Evolutionary conservation across 1,140 invertebrate genomes (phyloP).

Genomic region (Dendroctonus ponderosae): DNA sequence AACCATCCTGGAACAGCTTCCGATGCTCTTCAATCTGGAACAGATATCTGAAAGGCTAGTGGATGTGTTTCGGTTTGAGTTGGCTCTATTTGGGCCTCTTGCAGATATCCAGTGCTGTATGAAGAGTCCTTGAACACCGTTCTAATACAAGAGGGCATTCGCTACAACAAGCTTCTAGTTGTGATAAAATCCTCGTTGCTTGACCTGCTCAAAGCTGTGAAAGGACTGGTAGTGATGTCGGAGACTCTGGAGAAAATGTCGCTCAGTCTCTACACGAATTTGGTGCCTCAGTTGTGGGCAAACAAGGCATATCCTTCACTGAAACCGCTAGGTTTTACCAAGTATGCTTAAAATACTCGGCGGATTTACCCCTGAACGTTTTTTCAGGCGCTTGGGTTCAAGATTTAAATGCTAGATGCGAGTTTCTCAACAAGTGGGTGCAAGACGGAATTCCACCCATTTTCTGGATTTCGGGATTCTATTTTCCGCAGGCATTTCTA

Average conservation of each 20-base stretch:
- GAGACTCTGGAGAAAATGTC: constrained; percentile 69
- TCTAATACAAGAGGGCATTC: constrained; percentile 73
- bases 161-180: constrained; percentile 69
- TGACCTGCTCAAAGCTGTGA: constrained; percentile 72
- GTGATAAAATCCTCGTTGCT: constrained; percentile 62
- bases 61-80: too few species aligned
- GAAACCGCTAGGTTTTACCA: constrained; percentile 69
- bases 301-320: constrained; percentile 74
- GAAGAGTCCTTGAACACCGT: constrained; percentile 83
- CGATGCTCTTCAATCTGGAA: constrained; percentile 57
- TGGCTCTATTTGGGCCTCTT: constrained; percentile 1
- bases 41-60: constrained; percentile 53
- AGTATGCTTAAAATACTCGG: not conserved
- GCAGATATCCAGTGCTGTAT: constrained; percentile 74
- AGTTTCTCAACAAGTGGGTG: constrained; percentile 69
- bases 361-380: not conserved
- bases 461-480: constrained; percentile 86
- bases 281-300: constrained; percentile 71
- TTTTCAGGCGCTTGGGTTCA: constrained; percentile 61
- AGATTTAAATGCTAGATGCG: constrained; percentile 59
- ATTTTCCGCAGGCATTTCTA: constrained; percentile 82
- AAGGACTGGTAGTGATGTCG: constrained; percentile 77
- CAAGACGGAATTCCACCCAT: constrained; percentile 66
- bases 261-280: constrained; percentile 62
- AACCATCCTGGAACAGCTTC: constrained; percentile 58